Base-by-base conservation (phyloP, 1,140 invertebrate genomes). In the Drosophila sp. region DNA sequence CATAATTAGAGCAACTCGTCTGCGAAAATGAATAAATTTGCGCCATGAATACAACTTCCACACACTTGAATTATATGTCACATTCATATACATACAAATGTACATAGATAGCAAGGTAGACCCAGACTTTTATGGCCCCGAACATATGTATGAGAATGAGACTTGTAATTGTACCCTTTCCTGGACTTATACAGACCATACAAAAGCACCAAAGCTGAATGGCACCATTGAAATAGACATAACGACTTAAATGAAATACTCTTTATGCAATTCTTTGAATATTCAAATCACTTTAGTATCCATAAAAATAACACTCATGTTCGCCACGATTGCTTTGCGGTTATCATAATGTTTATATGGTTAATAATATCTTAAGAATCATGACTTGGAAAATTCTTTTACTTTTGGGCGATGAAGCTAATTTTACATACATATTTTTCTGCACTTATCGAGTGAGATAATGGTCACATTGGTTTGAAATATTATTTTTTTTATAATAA, bases 1-100 rank as follows among this genome's bases (percentile, higher is more conserved):
- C 80, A 83, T 83, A 83, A 83, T 83, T 83, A 83, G 80, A 83
- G 76, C 72, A 80, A 33, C 68, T 66, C 72, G 80, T 83, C 80
- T 83, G 76, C 67, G 47, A 60, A 69, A 83, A 83, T 84, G 80
- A 83, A 83, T 83, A 84, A 83, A 83, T 83, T 76, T 79, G 63
- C 66, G 62, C 50, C 62, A 29, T 72, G 80, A 72, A 72, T 60
- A 60, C 67, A 69, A 71, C 56, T 63, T 70, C 60, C 44, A 73
- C 66, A 54, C 38, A 63, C 61, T 64, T 62, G 61, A 83, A 62
- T 71, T 72, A 56, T 41, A 27, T 44, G 67, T 63, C 47, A 11
- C 56, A 58, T 58, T 58, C 11, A 32, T 35, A 33, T 58, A 58
- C 32, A 64, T 33, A 72, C 47, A 72, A 33, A 40, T 23, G 25